Evolutionary conservation across 2,888 invertebrate species (phyloP), one percentile per base, ranked within the genome.

Genomic region (Nemotelus nigrinus): DNA sequence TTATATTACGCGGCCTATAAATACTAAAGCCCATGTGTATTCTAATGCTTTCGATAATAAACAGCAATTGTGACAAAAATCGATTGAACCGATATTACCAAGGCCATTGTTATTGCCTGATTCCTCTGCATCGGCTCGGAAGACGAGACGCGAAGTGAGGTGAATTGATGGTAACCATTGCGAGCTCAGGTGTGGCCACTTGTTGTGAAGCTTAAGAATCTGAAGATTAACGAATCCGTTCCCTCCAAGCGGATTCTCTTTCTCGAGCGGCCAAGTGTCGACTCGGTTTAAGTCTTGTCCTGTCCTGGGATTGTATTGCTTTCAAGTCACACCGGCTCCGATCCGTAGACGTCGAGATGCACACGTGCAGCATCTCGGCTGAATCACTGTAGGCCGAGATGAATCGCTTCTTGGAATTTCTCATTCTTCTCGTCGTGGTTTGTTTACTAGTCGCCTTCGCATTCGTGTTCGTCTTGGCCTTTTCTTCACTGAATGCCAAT

Each of bases 341-440:
- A n/a, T 10, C 48, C 10, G 2, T 41, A 76, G 44, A 58, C 60
- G 68, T 25, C 57, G 58, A 76, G 58, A 60, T 76, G 76, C 68
- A 76, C 10, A 53, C 44, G 53, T 53, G 41, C 25, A 57, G 41
- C 64, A 47, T 48, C 41, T 74, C 63, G 48, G 43, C 70, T 71
- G 70, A 43, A 43, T 55, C 55, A 60, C 74, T 74, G 74, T 60
- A 60, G 74, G 74, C 60, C 60, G 74, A 60, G 74, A 74, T 74
- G 48, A 60, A 74, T 74, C 74, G 74, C n/a, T 74, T 74, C 74
- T 74, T 41, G 60, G 74, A 74, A 74, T 74, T 74, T 41, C 48
- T 60, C 48, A 74, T 74, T 60, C 74, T 48, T 74, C 60, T 63
- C 74, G 39, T 63, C 48, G 47, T 44, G 68, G 68, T 70, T 70